Percentiles rank a stretch among this genome's conserved stretches.
Evolutionary conservation across 2,888 invertebrate genomes (phyloP).

Genomic region (Crepidodera aurea): DNA sequence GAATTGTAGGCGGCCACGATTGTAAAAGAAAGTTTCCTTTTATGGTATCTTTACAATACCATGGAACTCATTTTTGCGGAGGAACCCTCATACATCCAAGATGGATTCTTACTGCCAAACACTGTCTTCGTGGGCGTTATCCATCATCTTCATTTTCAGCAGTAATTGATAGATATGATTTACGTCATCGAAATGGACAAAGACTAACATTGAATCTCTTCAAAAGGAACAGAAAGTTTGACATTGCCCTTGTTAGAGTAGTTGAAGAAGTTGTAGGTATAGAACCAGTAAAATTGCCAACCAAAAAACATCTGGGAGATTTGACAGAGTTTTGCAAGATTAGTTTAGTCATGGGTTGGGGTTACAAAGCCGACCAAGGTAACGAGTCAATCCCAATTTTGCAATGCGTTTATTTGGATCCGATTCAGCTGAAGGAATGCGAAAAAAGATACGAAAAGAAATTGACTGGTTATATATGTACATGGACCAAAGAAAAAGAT

Average conservation of each 20-base stretch:
- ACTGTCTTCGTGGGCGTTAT: too few relatives aligned
- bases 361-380: not conserved
- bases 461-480: not conserved
- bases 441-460: not conserved
- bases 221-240: not conserved
- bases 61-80: constrained; percentile 31
- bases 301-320: not conserved
- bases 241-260: not conserved
- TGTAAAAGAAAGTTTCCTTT: constrained; percentile 18
- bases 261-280: not conserved
- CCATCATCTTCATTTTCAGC: not conserved
- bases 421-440: not conserved
- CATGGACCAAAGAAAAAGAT: not conserved
- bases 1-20: constrained; percentile 3
- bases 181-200: too few relatives aligned
- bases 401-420: not conserved
- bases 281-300: not conserved
- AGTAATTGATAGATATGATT: constrained; percentile 6
- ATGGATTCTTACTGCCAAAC: constrained; percentile 35
- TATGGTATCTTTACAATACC: constrained; percentile 23
- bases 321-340: not conserved
- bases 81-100: constrained; percentile 29
- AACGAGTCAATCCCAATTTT: too few relatives aligned
- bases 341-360: constrained; percentile 10
- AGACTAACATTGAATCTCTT: not conserved